Evolutionary conservation across 1,140 invertebrate species (phyloP).

Genomic region (Drosophila pseudoananassae): DNA sequence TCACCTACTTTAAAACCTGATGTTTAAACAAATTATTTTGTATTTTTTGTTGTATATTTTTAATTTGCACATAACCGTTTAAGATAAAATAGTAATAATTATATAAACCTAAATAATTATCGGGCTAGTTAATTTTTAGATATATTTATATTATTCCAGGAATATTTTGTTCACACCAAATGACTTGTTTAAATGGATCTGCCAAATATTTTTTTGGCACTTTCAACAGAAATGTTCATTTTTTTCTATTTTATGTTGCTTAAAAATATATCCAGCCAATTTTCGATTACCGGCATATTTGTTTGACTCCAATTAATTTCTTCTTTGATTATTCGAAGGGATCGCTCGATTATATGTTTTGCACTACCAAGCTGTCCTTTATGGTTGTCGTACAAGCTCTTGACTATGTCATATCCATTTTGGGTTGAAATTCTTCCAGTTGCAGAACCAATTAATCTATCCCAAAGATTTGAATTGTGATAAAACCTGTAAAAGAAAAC

Average conservation of each 20-base stretch:
- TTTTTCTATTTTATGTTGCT: background rate
- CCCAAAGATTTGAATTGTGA: conserved; percentile 89
- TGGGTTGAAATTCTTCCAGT: conserved; percentile 89
- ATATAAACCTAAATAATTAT: too few relatives aligned
- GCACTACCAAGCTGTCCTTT: conserved; percentile 88
- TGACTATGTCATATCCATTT: conserved; percentile 88
- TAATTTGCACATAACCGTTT: too few relatives aligned
- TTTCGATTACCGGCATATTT: conserved; percentile 88
- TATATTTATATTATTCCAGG: too few relatives aligned
- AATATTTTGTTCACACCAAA: too few relatives aligned
- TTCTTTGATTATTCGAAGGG: conserved; percentile 88
- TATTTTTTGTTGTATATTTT: too few relatives aligned
- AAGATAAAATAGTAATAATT: too few relatives aligned
- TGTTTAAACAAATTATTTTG: too few relatives aligned
- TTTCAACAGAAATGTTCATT: background rate
- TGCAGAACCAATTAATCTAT: conserved; percentile 88
- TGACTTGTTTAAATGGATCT: too few relatives aligned
- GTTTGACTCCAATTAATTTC: conserved; percentile 89
- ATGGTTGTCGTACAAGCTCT: conserved; percentile 86
- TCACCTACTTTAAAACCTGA: too few relatives aligned
- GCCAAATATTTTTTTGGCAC: too few relatives aligned
- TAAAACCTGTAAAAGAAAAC: conserved; percentile 85
- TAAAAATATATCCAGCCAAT: conserved; percentile 87
- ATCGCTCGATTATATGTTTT: conserved; percentile 88
- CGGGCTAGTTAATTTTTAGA: too few relatives aligned